A percentile compares a stretch with the other conserved stretches of the same genome.
phyloP scores from a whole-genome alignment of 2,888 invertebrate genomes.

The Coenonympha arcania region DNA sequence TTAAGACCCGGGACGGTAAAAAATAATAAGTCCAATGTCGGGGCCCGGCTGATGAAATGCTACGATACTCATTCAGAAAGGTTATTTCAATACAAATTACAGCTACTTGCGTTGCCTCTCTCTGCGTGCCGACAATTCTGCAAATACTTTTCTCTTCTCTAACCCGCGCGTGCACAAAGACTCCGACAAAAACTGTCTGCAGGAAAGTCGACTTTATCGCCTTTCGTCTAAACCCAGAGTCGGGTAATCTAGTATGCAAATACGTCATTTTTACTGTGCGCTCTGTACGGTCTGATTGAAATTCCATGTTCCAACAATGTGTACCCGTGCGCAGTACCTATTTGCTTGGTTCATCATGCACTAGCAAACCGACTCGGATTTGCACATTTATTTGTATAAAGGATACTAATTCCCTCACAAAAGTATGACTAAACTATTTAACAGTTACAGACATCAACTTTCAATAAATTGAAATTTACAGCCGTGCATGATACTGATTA shows the following conservation, averaged over 20 bases:
- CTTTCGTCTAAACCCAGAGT: conserved; percentile 1
- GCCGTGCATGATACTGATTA: no score
- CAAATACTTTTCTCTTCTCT: conserved; percentile 67
- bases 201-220: conserved; percentile 10
- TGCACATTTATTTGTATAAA: background rate
- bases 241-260: conserved; percentile 5
- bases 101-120: conserved; percentile 67
- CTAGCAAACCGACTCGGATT: conserved; percentile 27
- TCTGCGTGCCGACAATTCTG: conserved; percentile 69
- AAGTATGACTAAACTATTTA: no score
- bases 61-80: conserved; percentile 67
- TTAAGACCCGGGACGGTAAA: conserved; percentile 63
- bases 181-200: conserved; percentile 4
- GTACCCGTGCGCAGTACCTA: conserved; percentile 57
- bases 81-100: conserved; percentile 74
- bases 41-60: conserved; percentile 61
- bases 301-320: conserved; percentile 71
- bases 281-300: conserved; percentile 57
- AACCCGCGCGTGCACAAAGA: conserved; percentile 35
- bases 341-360: conserved; percentile 61
- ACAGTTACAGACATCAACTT: no score
- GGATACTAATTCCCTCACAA: background rate
- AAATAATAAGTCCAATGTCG: conserved; percentile 69
- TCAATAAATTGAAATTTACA: no score
- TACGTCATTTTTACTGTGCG: conserved; percentile 27